Base-by-base conservation (phyloP, 2,797 vertebrate species). In the Esox masquinongy region DNA sequence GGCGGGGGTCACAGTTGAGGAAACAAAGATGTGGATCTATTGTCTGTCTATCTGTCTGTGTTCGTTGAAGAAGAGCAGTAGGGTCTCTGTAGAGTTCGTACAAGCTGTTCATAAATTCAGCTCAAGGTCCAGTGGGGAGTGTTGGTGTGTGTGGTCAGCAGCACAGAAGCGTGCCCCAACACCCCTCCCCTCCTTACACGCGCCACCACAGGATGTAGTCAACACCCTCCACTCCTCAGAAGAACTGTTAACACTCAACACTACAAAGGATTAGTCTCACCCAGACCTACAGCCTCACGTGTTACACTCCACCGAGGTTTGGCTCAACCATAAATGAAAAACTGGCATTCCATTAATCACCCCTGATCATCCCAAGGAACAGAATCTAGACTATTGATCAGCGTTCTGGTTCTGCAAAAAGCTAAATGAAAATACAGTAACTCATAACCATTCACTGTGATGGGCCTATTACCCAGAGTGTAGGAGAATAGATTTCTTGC, bases 291-390 rank as follows among this genome's bases (percentile, higher is more conserved):
- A n/a, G 5, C 16, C 2, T 53, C 51, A 8, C 6, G 16, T 53
- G 51, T 19, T 53, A 5, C 19, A 53, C 6, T 11, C 8, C 53
- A 24, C 53, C 3, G 22, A 59, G 53, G 8, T 24, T 24, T 22
- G 2, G 4, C 31, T 17, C 15, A 36, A 67, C 29, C 64, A 31
- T 39, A 43, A 82, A 74, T 71, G 79, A 73, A 75, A 77, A 84
- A 85, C 81, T 70, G 75, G 73, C 16, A 84, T 67, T 34, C 82
- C 88, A 77, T 79, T 72, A 68, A 69, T 81, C 79, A 87, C 84
- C 19, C 17, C 19, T 79, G 83, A 86, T 87, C 85, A 87, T 83
- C 74, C 86, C 63, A 66, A 63, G 77, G 79, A 77, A 87, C 77
- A 84, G 80, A 70, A 74, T 76, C 39, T 5, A 2, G 51, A 53